phyloP scores from a whole-genome alignment of 2,888 invertebrate genomes.

The Drosophila pullipes region DNA sequence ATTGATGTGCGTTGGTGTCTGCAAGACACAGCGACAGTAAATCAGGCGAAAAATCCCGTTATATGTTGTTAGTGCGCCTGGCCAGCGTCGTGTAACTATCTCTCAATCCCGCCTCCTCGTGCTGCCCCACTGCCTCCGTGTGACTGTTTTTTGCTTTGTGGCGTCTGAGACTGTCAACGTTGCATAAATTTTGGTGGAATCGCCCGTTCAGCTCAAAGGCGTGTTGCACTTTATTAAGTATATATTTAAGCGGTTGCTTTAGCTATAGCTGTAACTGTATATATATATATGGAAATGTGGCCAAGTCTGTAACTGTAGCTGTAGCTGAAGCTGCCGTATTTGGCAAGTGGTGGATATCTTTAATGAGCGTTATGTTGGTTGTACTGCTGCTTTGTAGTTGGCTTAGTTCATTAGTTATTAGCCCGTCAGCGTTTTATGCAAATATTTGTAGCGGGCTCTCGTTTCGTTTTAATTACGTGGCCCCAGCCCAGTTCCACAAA shows the following conservation, averaged over 20 bases:
- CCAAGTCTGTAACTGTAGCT: neutral
- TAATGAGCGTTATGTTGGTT: constrained; percentile 7
- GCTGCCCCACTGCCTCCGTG: neutral
- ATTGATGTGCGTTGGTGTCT: constrained; percentile 48
- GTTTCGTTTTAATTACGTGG: constrained; percentile 68
- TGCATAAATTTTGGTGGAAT: constrained; percentile 46
- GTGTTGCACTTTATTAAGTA: constrained; percentile 43
- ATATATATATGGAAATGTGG: neutral
- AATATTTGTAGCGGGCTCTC: constrained; percentile 53
- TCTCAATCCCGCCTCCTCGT: too few species aligned
- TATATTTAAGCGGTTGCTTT: constrained; percentile 7
- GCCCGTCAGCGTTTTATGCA: constrained; percentile 52
- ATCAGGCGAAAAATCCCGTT: constrained; percentile 57
- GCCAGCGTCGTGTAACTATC: neutral
- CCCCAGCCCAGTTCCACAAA: constrained; percentile 31
- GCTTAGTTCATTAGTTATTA: constrained; percentile 58
- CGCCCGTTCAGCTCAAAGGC: neutral
- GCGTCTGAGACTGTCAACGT: constrained; percentile 17
- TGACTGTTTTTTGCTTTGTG: neutral
- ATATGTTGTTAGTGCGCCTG: constrained; percentile 28
- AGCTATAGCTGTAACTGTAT: neutral
- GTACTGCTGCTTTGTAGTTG: constrained; percentile 22
- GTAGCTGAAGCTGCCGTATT: neutral
- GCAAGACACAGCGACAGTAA: constrained; percentile 50
- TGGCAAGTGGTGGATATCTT: neutral